Conservation (phyloP, 2,888 invertebrate species). For the Germaria angustata region DNA sequence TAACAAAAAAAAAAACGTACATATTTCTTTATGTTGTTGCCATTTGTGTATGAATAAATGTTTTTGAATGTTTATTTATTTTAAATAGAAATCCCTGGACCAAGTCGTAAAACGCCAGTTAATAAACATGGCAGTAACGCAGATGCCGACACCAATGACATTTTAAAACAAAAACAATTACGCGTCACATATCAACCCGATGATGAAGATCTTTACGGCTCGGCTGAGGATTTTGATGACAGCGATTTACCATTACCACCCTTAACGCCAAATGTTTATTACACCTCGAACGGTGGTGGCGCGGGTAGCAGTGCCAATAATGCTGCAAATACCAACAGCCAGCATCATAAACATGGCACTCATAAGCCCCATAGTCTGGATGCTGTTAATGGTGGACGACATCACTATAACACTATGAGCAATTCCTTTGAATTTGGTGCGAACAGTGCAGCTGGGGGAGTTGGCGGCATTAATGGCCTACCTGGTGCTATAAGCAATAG, state of each 20-base stretch:
- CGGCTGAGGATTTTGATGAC: constrained; percentile 86
- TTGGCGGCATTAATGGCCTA: constrained; percentile 66
- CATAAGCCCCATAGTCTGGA: constrained; percentile 64
- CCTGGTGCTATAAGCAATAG: constrained; percentile 67
- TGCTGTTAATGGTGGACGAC: constrained; percentile 63
- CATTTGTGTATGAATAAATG: constrained; percentile 30
- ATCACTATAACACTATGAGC: constrained; percentile 68
- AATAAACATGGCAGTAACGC: constrained; percentile 78
- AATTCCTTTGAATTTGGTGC: constrained; percentile 63
- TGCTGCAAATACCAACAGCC: constrained; percentile 27
- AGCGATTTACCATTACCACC: constrained; percentile 76
- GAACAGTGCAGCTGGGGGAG: constrained; percentile 36
- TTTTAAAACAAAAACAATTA: constrained; percentile 79
- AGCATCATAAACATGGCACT: constrained; percentile 63
- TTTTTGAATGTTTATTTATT: constrained; percentile 48
- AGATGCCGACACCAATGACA: constrained; percentile 79
- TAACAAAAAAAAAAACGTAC: too few relatives aligned
- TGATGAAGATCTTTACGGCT: constrained; percentile 86
- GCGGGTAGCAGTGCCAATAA: constrained; percentile 6
- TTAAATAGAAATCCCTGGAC: constrained; percentile 87
- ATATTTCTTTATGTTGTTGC: constrained; percentile 39
- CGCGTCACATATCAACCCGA: constrained; percentile 81
- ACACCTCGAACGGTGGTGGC: constrained; percentile 69
- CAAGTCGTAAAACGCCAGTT: constrained; percentile 82
- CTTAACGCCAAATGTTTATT: constrained; percentile 78